Base-by-base conservation (phyloP, 2,888 invertebrate species). In the Mechanitis mazaeus region DNA sequence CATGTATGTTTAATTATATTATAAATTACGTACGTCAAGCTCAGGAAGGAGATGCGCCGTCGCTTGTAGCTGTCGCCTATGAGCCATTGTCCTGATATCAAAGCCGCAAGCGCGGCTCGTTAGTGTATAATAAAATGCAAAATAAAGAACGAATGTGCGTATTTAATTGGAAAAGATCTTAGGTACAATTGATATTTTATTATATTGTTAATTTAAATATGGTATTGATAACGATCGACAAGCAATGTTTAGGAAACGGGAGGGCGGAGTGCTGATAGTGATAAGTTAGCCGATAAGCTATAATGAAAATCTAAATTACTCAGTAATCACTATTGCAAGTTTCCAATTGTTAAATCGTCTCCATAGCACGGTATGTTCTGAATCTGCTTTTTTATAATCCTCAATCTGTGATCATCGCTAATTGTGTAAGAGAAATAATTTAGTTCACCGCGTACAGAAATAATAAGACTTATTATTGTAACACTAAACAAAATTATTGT, bases 141-240 rank as follows among this genome's bases (percentile, higher is more conserved):
- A 79, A 75, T 76, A 20, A 75, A 77, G 79, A 83, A 81, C 76
- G 83, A 80, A 82, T 83, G 84, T 85, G 83, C 85, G 83, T 86
- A 83, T 85, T 85, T 80, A 83, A 83, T 76, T 83, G 84, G 85
- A 86, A 87, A 85, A 87, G 87, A 89, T 89, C 89, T 89, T 88
- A 89, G 89, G 87, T 88, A 88, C 87, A 89, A 90, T 88, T 88
- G 87, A 88, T 88, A 88, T 88, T 88, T 88, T 88, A 89, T 87
- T 86, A 86, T 87, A 85, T 84, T 88, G 87, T 89, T 89, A 86
- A 88, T 87, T 88, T 87, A 88, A 87, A 85, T 83, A 85, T 84
- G 84, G 87, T 87, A 87, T 83, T 84, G 87, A 88, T 88, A 85
- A 85, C 83, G 80, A 83, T 78, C 81, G 87, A 86, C 77, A 88